A percentile compares a stretch with the other conserved stretches of the same genome.
Conservation (phyloP, 2,888 invertebrate genomes). For the Bruchidius siliquastri region DNA sequence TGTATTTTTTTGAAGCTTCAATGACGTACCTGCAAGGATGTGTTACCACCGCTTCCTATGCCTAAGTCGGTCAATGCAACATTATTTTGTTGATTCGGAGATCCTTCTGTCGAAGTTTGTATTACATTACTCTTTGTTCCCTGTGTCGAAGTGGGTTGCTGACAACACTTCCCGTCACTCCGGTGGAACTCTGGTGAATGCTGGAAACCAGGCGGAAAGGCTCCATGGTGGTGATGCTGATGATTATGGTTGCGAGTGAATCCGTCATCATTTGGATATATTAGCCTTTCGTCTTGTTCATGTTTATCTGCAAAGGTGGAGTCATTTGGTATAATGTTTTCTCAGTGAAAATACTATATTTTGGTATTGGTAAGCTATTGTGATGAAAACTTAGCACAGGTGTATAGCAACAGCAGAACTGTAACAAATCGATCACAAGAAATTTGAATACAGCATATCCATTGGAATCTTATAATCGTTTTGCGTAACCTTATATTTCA, state of each 20-base stretch:
- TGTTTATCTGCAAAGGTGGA: background rate
- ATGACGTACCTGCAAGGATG: background rate
- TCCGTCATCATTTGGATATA: background rate
- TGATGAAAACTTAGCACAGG: too few relatives aligned
- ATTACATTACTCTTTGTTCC: background rate
- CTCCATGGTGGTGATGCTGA: conserved; percentile 1
- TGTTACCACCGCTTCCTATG: background rate
- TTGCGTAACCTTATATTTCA: too few relatives aligned
- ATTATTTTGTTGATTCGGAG: background rate
- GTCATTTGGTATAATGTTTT: background rate
- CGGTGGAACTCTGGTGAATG: conserved; percentile 6
- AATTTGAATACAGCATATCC: too few relatives aligned
- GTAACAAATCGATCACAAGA: too few relatives aligned
- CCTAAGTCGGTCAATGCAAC: background rate
- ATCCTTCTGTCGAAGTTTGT: background rate
- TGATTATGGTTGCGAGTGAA: background rate
- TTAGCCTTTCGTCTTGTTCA: background rate
- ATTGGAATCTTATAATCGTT: too few relatives aligned
- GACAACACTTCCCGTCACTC: background rate
- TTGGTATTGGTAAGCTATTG: too few relatives aligned
- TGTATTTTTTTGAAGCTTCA: background rate
- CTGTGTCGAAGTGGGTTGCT: background rate
- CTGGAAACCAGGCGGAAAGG: conserved; percentile 9
- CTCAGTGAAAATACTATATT: too few relatives aligned
- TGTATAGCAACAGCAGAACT: too few relatives aligned